phyloP scores from a whole-genome alignment of 2,888 invertebrate genomes.

The Xestia sexstrigata region DNA sequence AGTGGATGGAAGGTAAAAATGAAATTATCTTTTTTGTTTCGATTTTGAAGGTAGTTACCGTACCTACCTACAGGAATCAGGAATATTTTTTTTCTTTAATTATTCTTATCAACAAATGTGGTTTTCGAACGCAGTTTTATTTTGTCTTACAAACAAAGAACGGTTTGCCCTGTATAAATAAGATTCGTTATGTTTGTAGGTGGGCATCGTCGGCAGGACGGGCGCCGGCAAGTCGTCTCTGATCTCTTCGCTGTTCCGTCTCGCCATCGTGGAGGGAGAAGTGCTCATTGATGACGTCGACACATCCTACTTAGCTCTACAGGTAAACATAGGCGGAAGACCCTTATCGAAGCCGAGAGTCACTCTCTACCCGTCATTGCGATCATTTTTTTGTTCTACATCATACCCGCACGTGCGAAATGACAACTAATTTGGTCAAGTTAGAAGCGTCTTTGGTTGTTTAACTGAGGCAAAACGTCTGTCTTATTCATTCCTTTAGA shows the following conservation, averaged over 20 bases:
- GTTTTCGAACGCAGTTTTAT: background rate
- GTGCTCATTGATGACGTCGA: conserved; percentile 93
- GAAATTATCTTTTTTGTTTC: background rate
- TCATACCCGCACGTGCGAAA: too few relatives aligned
- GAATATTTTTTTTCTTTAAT: background rate
- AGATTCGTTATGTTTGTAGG: conserved; percentile 84
- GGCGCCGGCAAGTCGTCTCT: conserved; percentile 96
- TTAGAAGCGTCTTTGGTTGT: too few relatives aligned
- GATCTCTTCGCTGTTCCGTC: conserved; percentile 94
- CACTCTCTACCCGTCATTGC: background rate
- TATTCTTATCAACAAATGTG: background rate
- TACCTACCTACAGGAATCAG: background rate
- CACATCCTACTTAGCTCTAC: conserved; percentile 82
- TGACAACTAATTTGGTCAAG: too few relatives aligned
- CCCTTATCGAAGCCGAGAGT: background rate
- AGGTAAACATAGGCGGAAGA: conserved; percentile 68
- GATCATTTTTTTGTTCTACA: background rate
- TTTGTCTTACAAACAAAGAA: background rate
- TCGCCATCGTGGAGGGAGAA: conserved; percentile 93
- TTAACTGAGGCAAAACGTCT: too few relatives aligned
- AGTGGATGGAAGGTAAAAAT: conserved; percentile 92
- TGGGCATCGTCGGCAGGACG: conserved; percentile 95
- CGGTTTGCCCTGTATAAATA: background rate
- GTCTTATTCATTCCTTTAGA: too few relatives aligned
- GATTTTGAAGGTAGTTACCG: background rate